Base-by-base conservation (phyloP, 2,797 vertebrate genomes). In the Cirrhinus molitorella region DNA sequence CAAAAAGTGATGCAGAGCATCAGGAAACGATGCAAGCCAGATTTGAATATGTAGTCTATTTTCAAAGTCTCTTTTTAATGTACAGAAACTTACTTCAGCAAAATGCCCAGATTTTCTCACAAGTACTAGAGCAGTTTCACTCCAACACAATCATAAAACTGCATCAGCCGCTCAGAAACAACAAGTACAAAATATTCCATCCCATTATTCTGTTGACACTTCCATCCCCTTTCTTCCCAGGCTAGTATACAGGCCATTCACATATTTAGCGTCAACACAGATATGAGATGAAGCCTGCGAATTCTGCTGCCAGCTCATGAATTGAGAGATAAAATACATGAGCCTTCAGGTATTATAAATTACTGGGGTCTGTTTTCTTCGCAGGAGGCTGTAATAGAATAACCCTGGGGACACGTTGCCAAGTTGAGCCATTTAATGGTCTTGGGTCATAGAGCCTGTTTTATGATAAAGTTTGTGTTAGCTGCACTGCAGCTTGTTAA, bases 401-500 rank as follows among this genome's bases (percentile, higher is more conserved):
- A 51, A 75, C 71, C 71, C 70, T 2, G 7, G 37, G 55, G 81
- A 68, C 31, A 28, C 25, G 31, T 75, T 73, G 83, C 77, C 68
- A 84, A 79, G 61, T 74, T 76, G 21, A 47, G 85, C 43, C 76
- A 59, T 45, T 83, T 89, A 83, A 85, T 87, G 87, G 89, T 87
- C 88, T 65, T 40, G 89, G 91, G 91, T 92, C 90, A 90, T 84
- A 87, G 79, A 53, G 75, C 67, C 72, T 77, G 80, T 88, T 86
- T 89, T 88, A 89, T 91, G 92, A 92, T 91, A 92, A 90, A 90
- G 93, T 87, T 85, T 89, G 88, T 85, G 76, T 88, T 81, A 74
- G 91, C 47, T 91, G 92, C 89, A 76, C 75, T 91, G 83, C 80
- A 73, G 89, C 92, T 94, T 93, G 92, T 95, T 94, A 94, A 90